These are phyloP conservation scores for Chrosomus eos DNA, from an alignment of 2,797 vertebrate genomes.

Conservation along the genomic window DNA sequence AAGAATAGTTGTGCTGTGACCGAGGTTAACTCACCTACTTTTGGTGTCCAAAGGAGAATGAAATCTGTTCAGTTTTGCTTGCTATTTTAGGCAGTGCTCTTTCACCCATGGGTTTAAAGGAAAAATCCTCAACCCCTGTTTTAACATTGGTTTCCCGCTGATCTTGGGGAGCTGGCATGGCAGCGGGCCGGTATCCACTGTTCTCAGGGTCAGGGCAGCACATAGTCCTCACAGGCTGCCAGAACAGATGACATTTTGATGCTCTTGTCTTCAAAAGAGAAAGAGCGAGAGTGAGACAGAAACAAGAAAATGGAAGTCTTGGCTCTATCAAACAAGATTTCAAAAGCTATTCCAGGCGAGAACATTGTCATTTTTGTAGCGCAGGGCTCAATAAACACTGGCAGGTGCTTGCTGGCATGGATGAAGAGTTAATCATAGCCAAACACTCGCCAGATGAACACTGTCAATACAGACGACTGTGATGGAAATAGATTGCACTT, in stretches of 20 bases:
- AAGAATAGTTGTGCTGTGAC: conserved; percentile 1
- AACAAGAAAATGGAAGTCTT: conserved; percentile 54
- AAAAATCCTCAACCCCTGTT: conserved; percentile 18
- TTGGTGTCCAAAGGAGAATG: background rate
- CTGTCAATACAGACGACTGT: conserved; percentile 48
- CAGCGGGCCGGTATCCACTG: conserved; percentile 40
- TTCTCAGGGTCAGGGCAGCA: conserved; percentile 30
- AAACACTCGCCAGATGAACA: conserved; percentile 47
- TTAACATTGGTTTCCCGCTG: conserved; percentile 11
- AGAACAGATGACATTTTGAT: conserved; percentile 65
- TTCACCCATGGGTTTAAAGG: background rate
- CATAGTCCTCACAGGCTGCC: conserved; percentile 57
- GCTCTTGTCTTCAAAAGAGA: conserved; percentile 54
- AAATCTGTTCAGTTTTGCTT: background rate
- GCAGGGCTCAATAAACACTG: conserved; percentile 54
- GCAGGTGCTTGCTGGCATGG: conserved; percentile 45
- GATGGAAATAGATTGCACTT: conserved; percentile 46
- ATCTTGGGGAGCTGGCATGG: conserved; percentile 46
- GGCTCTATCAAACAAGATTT: conserved; percentile 63
- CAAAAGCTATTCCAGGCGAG: conserved; percentile 58
- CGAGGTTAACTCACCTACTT: background rate
- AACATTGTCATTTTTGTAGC: conserved; percentile 52
- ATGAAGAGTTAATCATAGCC: conserved; percentile 52
- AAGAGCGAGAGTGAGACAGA: conserved; percentile 10
- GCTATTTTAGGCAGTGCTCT: background rate